Conservation (phyloP, 2,888 invertebrate species). For the Drosophila gaucha region DNA sequence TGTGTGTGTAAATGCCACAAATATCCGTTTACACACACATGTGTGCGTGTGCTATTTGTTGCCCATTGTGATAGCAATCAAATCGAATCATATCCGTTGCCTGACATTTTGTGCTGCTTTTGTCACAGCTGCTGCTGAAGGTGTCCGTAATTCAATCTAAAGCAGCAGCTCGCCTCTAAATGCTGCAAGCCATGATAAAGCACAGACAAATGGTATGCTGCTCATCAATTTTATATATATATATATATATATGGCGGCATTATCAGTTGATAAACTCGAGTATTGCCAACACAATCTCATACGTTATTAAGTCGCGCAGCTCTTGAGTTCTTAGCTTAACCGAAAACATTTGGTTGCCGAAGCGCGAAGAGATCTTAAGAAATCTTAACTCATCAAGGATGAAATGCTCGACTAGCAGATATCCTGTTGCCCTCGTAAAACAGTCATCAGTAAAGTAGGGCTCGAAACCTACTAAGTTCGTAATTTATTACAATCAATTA, state of each 20-base stretch:
- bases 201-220: neutral
- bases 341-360: too few species aligned
- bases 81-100: slow-evolving; percentile 74
- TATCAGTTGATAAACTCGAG: neutral
- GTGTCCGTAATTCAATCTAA: slow-evolving; percentile 52
- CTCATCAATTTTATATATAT: neutral
- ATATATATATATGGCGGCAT: neutral
- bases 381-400: too few species aligned
- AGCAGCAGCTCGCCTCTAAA: slow-evolving; percentile 26
- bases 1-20: slow-evolving; percentile 21
- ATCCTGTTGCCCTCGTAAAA: too few species aligned
- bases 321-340: too few species aligned
- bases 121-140: slow-evolving; percentile 11
- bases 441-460: too few species aligned
- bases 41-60: slow-evolving; percentile 59
- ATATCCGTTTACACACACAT: slow-evolving; percentile 18
- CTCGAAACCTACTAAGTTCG: too few species aligned
- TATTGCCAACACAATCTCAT: neutral
- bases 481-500: too few species aligned
- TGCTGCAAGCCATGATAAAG: neutral
- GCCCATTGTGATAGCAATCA: slow-evolving; percentile 73
- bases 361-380: too few species aligned
- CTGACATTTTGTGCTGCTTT: slow-evolving; percentile 21
- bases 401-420: neutral
- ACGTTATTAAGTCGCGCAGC: neutral